phyloP scores from a whole-genome alignment of 2,797 vertebrate genomes.

The Enoplosus armatus region DNA sequence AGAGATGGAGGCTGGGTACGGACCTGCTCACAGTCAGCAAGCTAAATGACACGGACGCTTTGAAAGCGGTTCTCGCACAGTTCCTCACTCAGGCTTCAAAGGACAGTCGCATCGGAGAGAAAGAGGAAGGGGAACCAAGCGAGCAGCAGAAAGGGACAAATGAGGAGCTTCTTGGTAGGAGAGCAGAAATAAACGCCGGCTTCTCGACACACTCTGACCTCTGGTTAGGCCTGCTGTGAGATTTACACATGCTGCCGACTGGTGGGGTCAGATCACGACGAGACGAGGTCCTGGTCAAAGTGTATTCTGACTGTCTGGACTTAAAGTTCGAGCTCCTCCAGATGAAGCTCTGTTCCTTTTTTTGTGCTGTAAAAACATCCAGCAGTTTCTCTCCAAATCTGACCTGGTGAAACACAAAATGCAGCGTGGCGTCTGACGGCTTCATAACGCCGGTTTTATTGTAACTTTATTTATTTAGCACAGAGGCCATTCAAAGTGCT shows the following conservation, averaged over 20 bases:
- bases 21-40: slow-evolving; percentile 56
- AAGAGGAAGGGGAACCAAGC: background rate
- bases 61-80: slow-evolving; percentile 37
- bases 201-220: background rate
- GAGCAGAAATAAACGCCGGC: background rate
- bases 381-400: too few species aligned
- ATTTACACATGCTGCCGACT: background rate
- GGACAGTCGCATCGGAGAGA: slow-evolving; percentile 26
- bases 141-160: background rate
- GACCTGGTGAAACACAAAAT: too few species aligned
- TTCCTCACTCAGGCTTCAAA: slow-evolving; percentile 54
- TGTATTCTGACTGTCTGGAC: background rate
- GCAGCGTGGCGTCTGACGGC: background rate
- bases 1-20: slow-evolving; percentile 37
- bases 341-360: background rate
- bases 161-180: slow-evolving; percentile 2
- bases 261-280: too few species aligned
- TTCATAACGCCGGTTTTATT: too few species aligned
- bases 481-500: too few species aligned
- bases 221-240: background rate
- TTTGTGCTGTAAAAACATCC: too few species aligned
- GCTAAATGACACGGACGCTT: slow-evolving; percentile 64
- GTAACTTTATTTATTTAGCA: too few species aligned
- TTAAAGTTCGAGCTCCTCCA: too few species aligned
- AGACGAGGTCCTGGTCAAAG: background rate